Evolutionary conservation across 1,140 invertebrate species (phyloP), one percentile per base, ranked within the genome.

Genomic region (Heliconius eleuchia): DNA sequence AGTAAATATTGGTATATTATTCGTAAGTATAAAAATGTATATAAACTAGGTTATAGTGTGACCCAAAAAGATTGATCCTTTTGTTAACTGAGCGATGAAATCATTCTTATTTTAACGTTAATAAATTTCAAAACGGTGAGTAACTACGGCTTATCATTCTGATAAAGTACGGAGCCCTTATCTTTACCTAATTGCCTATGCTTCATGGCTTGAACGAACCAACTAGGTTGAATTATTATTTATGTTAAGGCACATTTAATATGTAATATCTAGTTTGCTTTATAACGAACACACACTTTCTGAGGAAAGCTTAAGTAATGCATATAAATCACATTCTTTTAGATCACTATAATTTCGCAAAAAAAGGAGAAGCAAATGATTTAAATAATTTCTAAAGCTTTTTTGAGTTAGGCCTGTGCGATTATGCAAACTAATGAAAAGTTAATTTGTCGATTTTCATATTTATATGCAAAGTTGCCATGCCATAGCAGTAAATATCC

Each of bases 111-210:
- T 83, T 71, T 79, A 83, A 83, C 77, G 76, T 71, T 79, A 86
- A 66, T 66, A 66, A 83, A 85, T 85, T 86, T 81, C 78, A 82
- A 81, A 82, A 81, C 76, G 50, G 78, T 79, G 39, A 66, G 60
- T 81, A 81, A 76, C 42, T 77, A 77, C 77, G 77, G 72, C 82
- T 85, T 86, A 86, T 86, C 84, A 81, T 72, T 34, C 79, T 87
- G 82, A 86, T 84, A 86, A 83, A 83, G 76, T 83, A 79, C 55
- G 74, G 23, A 55, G 85, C 86, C 86, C 86, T 87, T 87, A 87
- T 87, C 86, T 82, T 77, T 76, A 83, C 84, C 78, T 84, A 86
- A 86, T 87, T 87, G 81, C 60, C 27, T 30, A 16, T 66, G 77
- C 78, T 84, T 83, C 73, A 77, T 72, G 46, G 80, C 71, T 82